Evolutionary conservation across 1,140 invertebrate genomes (phyloP).

Genomic region (Psilanteris sp.): DNA sequence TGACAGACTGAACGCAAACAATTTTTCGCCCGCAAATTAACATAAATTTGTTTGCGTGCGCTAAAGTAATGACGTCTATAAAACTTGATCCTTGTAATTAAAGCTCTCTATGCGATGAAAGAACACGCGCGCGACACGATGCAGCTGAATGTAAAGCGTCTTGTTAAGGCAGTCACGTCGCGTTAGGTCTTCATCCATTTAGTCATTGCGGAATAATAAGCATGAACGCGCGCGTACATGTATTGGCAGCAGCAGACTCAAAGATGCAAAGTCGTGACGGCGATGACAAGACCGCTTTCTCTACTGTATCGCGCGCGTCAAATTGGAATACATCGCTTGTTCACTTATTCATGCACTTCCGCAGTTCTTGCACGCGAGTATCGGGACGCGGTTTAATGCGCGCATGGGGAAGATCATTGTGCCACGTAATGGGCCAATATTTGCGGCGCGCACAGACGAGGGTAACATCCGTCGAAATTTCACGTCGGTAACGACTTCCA

Average conservation of each 20-base stretch:
- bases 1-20: too few species aligned
- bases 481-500: constrained; percentile 21
- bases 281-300: constrained; percentile 54
- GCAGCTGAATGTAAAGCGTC: constrained; percentile 52
- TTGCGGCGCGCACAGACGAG: constrained; percentile 44
- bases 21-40: constrained; percentile 5
- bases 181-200: constrained; percentile 57
- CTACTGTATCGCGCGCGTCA: constrained; percentile 15
- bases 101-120: constrained; percentile 49
- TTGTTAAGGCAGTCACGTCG: constrained; percentile 57
- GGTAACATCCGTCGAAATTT: constrained; percentile 48
- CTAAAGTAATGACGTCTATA: constrained; percentile 9
- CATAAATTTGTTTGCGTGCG: constrained; percentile 4
- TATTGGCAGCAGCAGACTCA: constrained; percentile 37
- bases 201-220: constrained; percentile 32
- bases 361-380: constrained; percentile 39
- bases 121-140: constrained; percentile 26
- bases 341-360: constrained; percentile 58
- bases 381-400: constrained; percentile 42
- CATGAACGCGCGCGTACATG: constrained; percentile 1
- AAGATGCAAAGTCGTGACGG: constrained; percentile 32
- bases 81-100: constrained; percentile 47
- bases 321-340: constrained; percentile 55
- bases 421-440: constrained; percentile 59
- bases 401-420: constrained; percentile 44